Evolutionary conservation across 2,797 vertebrate genomes (phyloP).

Genomic region (Malurus leucopterus): DNA sequence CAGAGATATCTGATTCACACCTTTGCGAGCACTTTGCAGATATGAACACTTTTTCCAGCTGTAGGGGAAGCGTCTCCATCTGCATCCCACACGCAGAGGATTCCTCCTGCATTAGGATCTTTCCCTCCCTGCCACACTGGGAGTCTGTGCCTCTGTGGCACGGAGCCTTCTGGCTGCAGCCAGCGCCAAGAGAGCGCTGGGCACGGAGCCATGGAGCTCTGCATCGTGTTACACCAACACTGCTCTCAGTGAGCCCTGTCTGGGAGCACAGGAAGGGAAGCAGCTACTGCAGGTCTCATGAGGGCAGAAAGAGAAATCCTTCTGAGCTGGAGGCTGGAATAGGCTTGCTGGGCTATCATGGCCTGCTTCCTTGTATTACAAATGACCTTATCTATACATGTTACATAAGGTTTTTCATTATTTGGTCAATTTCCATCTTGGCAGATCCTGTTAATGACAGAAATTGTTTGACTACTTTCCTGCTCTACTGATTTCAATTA

Average conservation of each 20-base stretch:
- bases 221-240: neutral
- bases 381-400: neutral
- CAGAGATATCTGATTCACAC: neutral
- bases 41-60: neutral
- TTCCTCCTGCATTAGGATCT: neutral
- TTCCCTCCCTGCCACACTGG: neutral
- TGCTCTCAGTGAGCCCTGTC: neutral
- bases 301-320: neutral
- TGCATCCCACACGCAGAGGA: neutral
- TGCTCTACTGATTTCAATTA: neutral
- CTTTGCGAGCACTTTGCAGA: neutral
- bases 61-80: neutral
- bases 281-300: neutral
- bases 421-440: neutral
- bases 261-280: neutral
- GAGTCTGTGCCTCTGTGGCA: neutral
- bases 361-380: neutral
- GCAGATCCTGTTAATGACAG: neutral
- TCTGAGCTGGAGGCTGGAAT: neutral
- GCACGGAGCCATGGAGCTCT: neutral
- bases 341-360: neutral
- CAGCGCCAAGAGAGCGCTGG: accelerated
- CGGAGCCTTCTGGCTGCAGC: neutral
- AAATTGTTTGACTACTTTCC: neutral
- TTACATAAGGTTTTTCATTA: neutral